Conservation (phyloP, 1,140 invertebrate species). For the Latrodectus geometricus region DNA sequence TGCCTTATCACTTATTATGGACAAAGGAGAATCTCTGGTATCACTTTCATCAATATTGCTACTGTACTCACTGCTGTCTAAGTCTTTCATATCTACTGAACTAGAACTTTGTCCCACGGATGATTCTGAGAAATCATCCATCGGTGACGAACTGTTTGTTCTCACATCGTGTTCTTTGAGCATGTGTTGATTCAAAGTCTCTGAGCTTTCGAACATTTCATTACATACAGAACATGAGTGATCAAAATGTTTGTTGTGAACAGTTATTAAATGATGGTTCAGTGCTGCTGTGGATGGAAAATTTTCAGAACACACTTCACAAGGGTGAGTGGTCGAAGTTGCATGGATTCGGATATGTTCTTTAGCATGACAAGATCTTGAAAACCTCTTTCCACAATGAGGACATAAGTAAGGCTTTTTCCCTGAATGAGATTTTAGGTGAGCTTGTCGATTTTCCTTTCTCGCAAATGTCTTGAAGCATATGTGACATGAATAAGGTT, state of each 20-base stretch:
- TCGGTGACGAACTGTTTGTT: conserved; percentile 6
- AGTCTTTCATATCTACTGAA: conserved; percentile 56
- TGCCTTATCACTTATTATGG: conserved; percentile 1
- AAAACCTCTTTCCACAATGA: conserved; percentile 66
- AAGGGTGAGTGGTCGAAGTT: conserved; percentile 56
- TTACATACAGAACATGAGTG: conserved; percentile 63
- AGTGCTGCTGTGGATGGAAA: conserved; percentile 51
- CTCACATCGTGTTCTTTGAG: conserved; percentile 57
- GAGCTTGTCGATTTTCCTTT: conserved; percentile 65
- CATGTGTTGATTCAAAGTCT: conserved; percentile 64
- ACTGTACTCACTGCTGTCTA: conserved; percentile 54
- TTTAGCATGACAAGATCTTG: conserved; percentile 66
- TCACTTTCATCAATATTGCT: conserved; percentile 59
- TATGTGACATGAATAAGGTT: conserved; percentile 67
- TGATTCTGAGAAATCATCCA: conserved; percentile 48
- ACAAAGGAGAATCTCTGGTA: conserved; percentile 36
- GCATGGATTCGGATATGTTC: conserved; percentile 68
- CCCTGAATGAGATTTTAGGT: conserved; percentile 64
- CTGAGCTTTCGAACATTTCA: conserved; percentile 64
- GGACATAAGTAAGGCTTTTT: conserved; percentile 64
- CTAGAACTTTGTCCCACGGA: conserved; percentile 56
- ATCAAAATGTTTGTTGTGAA: conserved; percentile 41
- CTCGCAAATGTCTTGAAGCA: conserved; percentile 67
- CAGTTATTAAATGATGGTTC: conserved; percentile 33
- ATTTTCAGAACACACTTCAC: conserved; percentile 58